A percentile compares a stretch with the other conserved stretches of the same genome.
Conservation (phyloP, 2,888 invertebrate species). For the Pandemis cinnamomeana region DNA sequence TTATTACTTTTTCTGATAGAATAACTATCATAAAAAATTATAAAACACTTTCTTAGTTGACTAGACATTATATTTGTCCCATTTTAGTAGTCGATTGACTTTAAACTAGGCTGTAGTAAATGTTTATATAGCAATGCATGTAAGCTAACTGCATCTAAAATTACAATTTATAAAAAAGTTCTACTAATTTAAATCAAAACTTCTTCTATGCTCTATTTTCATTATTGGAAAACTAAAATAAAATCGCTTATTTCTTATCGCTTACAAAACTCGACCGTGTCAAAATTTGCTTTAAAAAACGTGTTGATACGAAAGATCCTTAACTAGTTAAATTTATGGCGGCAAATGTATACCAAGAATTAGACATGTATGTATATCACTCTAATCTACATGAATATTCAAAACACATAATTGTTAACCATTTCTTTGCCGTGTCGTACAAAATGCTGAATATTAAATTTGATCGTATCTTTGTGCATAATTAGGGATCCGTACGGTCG, state of each 20-base stretch:
- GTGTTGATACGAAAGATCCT: conserved; percentile 44
- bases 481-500: background rate
- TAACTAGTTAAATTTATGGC: conserved; percentile 50
- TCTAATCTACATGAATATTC: conserved; percentile 56
- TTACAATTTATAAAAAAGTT: too few relatives aligned
- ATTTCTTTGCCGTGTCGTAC: conserved; percentile 38
- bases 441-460: conserved; percentile 39
- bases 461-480: conserved; percentile 35
- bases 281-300: conserved; percentile 40
- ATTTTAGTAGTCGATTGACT: too few relatives aligned
- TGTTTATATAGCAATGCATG: too few relatives aligned
- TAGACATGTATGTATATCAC: conserved; percentile 49
- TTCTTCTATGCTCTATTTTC: too few relatives aligned
- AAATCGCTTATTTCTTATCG: conserved; percentile 32
- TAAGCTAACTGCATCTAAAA: too few relatives aligned
- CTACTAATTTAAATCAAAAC: too few relatives aligned
- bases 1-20: too few relatives aligned
- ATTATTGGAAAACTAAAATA: background rate
- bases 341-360: conserved; percentile 40
- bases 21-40: too few relatives aligned
- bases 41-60: too few relatives aligned
- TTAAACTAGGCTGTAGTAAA: too few relatives aligned
- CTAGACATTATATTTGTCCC: too few relatives aligned
- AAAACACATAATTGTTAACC: conserved; percentile 49
- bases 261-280: conserved; percentile 39